These are phyloP conservation scores for Drosophila greeni DNA, from an alignment of 2,888 invertebrate species.

Conservation along the genomic window DNA sequence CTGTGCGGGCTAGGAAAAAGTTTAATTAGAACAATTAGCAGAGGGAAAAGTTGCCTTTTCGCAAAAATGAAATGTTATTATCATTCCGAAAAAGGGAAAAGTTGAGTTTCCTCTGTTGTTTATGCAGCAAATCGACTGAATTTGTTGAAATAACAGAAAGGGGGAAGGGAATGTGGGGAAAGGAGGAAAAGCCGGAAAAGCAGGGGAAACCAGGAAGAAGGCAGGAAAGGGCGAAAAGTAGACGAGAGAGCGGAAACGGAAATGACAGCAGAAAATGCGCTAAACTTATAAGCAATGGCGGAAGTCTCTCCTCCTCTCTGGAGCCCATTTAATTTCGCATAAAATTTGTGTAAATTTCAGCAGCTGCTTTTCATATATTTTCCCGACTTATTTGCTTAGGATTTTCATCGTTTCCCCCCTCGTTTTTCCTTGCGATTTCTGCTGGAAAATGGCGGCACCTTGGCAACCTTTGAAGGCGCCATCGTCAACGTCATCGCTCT, in stretches of 20 bases:
- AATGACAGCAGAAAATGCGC: slow-evolving; percentile 50
- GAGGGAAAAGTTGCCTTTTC: slow-evolving; percentile 27
- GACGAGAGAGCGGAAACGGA: slow-evolving; percentile 8
- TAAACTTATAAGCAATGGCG: slow-evolving; percentile 63
- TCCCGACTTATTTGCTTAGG: slow-evolving; percentile 65
- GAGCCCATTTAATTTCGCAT: slow-evolving; percentile 63
- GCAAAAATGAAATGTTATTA: slow-evolving; percentile 43
- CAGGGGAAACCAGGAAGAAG: too few species aligned
- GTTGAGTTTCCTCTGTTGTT: slow-evolving; percentile 51
- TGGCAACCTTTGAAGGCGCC: slow-evolving; percentile 67
- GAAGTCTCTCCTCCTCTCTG: not conserved
- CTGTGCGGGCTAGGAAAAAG: slow-evolving; percentile 43
- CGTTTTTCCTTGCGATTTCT: not conserved
- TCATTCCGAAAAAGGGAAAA: slow-evolving; percentile 41
- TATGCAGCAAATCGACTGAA: slow-evolving; percentile 77
- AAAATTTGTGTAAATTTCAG: slow-evolving; percentile 56
- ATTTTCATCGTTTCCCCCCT: slow-evolving; percentile 7
- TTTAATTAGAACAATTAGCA: slow-evolving; percentile 65
- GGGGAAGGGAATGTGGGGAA: not conserved
- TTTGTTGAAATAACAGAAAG: slow-evolving; percentile 74
- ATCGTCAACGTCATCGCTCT: slow-evolving; percentile 30
- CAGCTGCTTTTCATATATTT: slow-evolving; percentile 48
- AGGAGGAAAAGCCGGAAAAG: not conserved
- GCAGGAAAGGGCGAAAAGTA: not conserved
- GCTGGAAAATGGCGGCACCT: slow-evolving; percentile 27